phyloP scores from a whole-genome alignment of 2,797 vertebrate genomes.

The Argyrosomus regius region DNA sequence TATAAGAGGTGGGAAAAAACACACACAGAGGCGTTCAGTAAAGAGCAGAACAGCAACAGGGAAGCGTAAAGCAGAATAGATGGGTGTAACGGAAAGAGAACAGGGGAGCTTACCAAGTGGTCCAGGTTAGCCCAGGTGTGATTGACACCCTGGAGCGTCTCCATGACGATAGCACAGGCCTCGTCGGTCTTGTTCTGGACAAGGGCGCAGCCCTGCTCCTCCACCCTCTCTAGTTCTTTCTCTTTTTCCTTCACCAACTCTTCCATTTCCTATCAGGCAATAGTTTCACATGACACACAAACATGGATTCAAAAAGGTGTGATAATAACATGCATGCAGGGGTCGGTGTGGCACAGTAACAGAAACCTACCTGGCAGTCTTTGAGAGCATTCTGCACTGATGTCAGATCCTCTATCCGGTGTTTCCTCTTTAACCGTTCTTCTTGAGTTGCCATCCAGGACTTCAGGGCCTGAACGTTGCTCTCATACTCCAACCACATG shows the following conservation, averaged over 20 bases:
- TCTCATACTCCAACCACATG: constrained; percentile 95
- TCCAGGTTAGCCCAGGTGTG: constrained; percentile 94
- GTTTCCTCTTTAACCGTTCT: constrained; percentile 89
- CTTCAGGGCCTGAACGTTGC: constrained; percentile 89
- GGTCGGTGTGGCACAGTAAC: background rate
- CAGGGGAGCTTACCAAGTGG: constrained; percentile 85
- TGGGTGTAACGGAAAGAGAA: constrained; percentile 2
- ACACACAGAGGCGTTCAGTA: background rate
- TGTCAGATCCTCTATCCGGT: constrained; percentile 91
- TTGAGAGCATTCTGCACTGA: constrained; percentile 94
- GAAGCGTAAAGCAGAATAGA: background rate
- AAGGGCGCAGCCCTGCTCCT: constrained; percentile 91
- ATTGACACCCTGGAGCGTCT: constrained; percentile 89
- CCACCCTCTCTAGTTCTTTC: constrained; percentile 93
- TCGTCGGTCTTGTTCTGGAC: constrained; percentile 94
- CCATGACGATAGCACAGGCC: constrained; percentile 87
- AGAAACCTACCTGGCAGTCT: constrained; percentile 90
- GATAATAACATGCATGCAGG: background rate
- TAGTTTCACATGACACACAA: constrained; percentile 5
- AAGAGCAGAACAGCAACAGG: background rate
- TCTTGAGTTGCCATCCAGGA: constrained; percentile 93
- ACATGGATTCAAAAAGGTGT: background rate
- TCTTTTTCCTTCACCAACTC: constrained; percentile 92
- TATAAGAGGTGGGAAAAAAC: constrained; percentile 61
- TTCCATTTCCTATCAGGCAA: constrained; percentile 90